Conservation (phyloP, 2,888 invertebrate species). For the Leptura quadrifasciata region DNA sequence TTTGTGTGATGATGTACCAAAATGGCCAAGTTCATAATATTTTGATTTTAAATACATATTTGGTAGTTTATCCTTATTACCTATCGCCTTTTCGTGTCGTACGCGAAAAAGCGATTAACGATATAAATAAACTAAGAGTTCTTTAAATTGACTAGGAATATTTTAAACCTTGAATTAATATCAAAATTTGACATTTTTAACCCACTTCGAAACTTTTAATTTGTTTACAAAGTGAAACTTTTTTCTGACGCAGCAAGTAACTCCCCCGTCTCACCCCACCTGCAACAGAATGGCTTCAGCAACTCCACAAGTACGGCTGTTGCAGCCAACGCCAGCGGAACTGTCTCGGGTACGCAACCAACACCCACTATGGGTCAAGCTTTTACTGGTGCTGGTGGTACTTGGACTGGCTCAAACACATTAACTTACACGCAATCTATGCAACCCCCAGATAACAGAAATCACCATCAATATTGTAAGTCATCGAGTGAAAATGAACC, state of each 20-base stretch:
- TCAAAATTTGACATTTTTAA: no score
- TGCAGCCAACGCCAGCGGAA: conserved; percentile 57
- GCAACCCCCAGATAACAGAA: conserved; percentile 83
- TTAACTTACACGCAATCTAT: conserved; percentile 94
- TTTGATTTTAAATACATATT: no score
- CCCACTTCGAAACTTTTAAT: no score
- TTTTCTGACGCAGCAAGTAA: conserved; percentile 59
- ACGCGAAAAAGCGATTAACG: no score
- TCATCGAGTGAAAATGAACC: conserved; percentile 18
- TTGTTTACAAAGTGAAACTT: conserved; percentile 3
- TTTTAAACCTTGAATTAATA: no score
- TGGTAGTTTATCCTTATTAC: no score
- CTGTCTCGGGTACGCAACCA: conserved; percentile 62
- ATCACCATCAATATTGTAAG: conserved; percentile 82
- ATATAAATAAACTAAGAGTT: no score
- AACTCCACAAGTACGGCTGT: conserved; percentile 59
- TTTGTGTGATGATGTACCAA: conserved; percentile 2
- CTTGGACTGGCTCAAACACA: conserved; percentile 93
- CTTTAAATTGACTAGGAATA: no score
- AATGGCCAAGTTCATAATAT: no score
- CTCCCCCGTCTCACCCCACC: conserved; percentile 75
- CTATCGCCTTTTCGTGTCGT: no score
- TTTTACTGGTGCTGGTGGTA: conserved; percentile 77
- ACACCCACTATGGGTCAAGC: conserved; percentile 65
- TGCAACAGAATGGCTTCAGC: conserved; percentile 75